Base-by-base conservation (phyloP, 2,888 invertebrate genomes). In the Sycophila texana region DNA sequence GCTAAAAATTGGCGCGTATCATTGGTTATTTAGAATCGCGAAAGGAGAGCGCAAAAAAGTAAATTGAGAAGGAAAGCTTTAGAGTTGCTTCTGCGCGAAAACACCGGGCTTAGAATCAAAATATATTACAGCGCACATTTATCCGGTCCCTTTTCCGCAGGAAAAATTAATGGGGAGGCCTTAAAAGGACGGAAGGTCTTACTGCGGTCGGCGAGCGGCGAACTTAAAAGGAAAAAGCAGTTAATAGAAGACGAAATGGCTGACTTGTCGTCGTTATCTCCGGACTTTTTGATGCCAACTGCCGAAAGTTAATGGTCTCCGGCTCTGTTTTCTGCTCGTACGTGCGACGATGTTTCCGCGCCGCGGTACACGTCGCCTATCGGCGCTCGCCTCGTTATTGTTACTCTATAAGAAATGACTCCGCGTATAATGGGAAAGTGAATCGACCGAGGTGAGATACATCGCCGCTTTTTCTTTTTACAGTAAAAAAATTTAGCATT, bases 161-260 rank as follows among this genome's bases (percentile, higher is more conserved):
- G 53, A 53, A 53, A n/a, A 68, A 22, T 68, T 68, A 68, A 72
- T 72, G 22, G 49, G 2, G 18, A 60, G 49, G 10, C 49, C 71
- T 5, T 39, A 51, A 72, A 51, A 49, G 47, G 60, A 72, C 49
- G 58, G 22, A 47, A 58, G 58, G 47, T 71, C 39, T 71, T 71
- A 60, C 60, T 60, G 71, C 71, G 71, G 60, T 60, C 49, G 22
- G 63, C 1, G 7, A 39, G 39, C 7, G 10, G 39, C 39, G 39
- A 39, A 18, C 73, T 60, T 74, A 58, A 67, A 74, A 67, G 67
- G 58, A 74, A 58, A 67, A 67, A 58, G 20, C 67, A 74, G 74
- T 74, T 74, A 67, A 66, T 26, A 51, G 67, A 67, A 67, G 74
- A 66, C 57, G 57, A 57, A 74, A 65, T 39, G 61, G 65, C 65